These are phyloP conservation scores for Andrena chrysosceles DNA, from an alignment of 2,888 invertebrate genomes.

Conservation along the genomic window DNA sequence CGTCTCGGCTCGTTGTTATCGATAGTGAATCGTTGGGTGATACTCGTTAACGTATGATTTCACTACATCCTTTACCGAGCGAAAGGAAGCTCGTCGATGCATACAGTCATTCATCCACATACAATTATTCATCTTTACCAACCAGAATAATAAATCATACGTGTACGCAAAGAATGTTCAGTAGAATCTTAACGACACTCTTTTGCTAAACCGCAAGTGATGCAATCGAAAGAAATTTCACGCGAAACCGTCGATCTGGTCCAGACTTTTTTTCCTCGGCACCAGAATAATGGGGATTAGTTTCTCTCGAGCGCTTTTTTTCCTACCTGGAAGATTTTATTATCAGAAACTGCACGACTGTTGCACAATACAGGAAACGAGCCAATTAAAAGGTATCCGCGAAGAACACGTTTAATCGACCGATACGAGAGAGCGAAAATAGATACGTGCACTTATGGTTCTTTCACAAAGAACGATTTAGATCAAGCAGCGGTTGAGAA, in stretches of 20 bases:
- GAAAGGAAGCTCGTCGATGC: slow-evolving; percentile 48
- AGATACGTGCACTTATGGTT: not conserved
- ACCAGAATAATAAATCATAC: not conserved
- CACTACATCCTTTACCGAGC: slow-evolving; percentile 38
- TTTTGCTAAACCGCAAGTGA: not conserved
- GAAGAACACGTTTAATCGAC: slow-evolving; percentile 22
- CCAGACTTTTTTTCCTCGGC: not conserved
- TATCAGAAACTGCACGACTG: not conserved
- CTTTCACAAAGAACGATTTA: slow-evolving; percentile 11
- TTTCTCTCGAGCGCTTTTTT: not conserved
- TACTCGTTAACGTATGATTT: slow-evolving; percentile 26
- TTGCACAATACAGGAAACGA: slow-evolving; percentile 32
- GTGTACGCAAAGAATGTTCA: not conserved
- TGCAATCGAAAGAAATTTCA: not conserved
- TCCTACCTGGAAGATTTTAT: not conserved
- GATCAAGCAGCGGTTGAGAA: slow-evolving; percentile 11
- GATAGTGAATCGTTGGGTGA: not conserved
- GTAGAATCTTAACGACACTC: not conserved
- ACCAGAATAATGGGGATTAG: not conserved
- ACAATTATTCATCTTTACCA: not conserved
- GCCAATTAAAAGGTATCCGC: slow-evolving; percentile 29
- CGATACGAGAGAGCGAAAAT: slow-evolving; percentile 25
- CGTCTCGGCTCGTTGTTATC: not conserved
- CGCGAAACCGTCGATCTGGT: not conserved
- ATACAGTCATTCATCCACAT: slow-evolving; percentile 33